Evolutionary conservation across 2,797 vertebrate species (phyloP).

Genomic region (Mormyrus proboscirostris): DNA sequence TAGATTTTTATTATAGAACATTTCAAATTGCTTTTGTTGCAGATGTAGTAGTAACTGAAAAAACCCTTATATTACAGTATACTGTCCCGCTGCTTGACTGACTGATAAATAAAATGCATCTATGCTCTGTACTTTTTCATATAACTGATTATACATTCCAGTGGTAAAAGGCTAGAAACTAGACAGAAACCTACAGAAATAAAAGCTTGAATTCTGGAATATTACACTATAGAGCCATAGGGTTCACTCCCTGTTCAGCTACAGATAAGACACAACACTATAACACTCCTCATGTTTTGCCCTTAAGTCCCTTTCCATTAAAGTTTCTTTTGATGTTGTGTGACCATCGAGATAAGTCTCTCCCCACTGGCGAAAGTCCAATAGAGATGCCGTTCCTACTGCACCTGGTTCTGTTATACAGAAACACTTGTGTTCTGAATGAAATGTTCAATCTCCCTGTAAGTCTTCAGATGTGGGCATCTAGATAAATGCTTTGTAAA

Average conservation of each 20-base stretch:
- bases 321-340: conserved; percentile 5
- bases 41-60: not conserved
- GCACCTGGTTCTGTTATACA: not conserved
- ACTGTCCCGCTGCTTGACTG: not conserved
- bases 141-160: not conserved
- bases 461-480: not conserved
- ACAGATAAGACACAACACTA: conserved; percentile 1
- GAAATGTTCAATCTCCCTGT: not conserved
- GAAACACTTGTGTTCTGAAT: not conserved
- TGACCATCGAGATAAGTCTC: not conserved
- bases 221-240: not conserved
- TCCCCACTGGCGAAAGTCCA: not conserved
- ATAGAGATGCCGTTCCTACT: not conserved
- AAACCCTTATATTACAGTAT: not conserved
- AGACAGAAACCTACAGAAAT: not conserved
- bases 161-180: not conserved
- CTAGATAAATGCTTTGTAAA: conserved; percentile 7
- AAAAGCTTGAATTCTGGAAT: not conserved
- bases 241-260: not conserved
- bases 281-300: not conserved
- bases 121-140: not conserved
- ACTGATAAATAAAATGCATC: not conserved
- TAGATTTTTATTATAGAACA: not conserved
- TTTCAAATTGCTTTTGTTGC: not conserved
- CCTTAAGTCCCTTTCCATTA: conserved; percentile 9